These are phyloP conservation scores for Misgurnus anguillicaudatus DNA, from an alignment of 2,113 vertebrate species.

Conservation along the genomic window DNA sequence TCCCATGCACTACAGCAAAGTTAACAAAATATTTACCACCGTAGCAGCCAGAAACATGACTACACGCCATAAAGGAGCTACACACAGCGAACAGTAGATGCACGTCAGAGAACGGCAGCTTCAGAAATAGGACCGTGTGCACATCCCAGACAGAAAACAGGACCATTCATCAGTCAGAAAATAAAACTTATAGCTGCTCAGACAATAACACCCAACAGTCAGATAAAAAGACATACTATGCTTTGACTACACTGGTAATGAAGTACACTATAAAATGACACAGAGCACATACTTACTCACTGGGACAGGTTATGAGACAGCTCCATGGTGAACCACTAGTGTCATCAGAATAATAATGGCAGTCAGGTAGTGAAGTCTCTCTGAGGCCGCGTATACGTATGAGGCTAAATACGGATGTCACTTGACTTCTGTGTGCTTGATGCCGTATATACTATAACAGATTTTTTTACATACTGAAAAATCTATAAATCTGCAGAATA, in stretches of 20 bases:
- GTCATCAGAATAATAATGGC: conserved; percentile 28
- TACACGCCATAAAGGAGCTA: conserved; percentile 36
- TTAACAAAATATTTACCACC: conserved; percentile 40
- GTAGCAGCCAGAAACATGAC: conserved; percentile 32
- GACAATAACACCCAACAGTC: conserved; percentile 50
- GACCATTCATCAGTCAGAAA: conserved; percentile 48
- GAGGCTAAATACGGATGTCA: not conserved
- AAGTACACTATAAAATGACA: conserved; percentile 43
- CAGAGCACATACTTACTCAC: conserved; percentile 35
- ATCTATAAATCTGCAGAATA: too few species aligned
- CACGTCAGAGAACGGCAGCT: conserved; percentile 33
- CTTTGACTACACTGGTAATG: conserved; percentile 31
- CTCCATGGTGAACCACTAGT: conserved; percentile 13
- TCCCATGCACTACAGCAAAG: conserved; percentile 28
- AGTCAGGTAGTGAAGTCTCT: conserved; percentile 16
- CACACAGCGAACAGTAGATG: conserved; percentile 37
- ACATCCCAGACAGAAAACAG: conserved; percentile 50
- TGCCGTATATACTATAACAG: too few species aligned
- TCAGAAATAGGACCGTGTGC: conserved; percentile 34
- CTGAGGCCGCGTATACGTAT: not conserved
- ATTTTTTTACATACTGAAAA: too few species aligned
- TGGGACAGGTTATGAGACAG: conserved; percentile 34
- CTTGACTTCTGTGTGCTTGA: not conserved
- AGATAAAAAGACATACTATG: conserved; percentile 48
- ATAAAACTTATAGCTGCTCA: conserved; percentile 48